Evolutionary conservation across 1,140 invertebrate genomes (phyloP), one percentile per base, ranked within the genome.

Genomic region (Megalonaias nervosa): DNA sequence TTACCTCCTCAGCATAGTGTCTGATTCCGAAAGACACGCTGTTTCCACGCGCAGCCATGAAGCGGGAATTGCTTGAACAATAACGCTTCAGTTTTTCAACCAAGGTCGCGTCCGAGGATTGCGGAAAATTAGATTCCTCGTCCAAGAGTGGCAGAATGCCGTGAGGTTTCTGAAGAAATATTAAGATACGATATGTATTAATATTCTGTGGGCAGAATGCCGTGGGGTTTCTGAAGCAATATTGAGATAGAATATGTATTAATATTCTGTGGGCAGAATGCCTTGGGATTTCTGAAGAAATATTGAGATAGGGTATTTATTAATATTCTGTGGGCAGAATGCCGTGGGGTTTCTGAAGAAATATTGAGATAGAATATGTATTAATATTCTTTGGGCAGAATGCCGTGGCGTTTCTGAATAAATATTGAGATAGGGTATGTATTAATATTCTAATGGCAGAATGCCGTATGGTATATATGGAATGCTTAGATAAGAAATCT

Each of bases 1-100:
- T 58, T 79, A 86, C 84, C 67, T 84, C 71, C 71, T 83, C 82
- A 14, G 84, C 82, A 71, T 82, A 86, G 72, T 86, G 84, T n/a
- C 67, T 62, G 26, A 86, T 81, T 56, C 80, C 80, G 67, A 86
- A 86, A 0, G 67, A 48, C 14, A 71, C 66, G 17, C 70, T 67
- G 62, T 82, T 77, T 16, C 80, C 76, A 6, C 75, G 55, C 0
- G 74, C 48, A 11, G 77, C 67, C 16, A 80, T 38, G 69, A 84
- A 85, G 31, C 81, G 68, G 21, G 67, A 61, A 58, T 73, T 83
- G 16, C 71, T 70, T 26, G 56, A 71, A 56, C 81, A 87, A 61
- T 85, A 83, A 56, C 82, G 79, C 69, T 85, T 83, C 16, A 86
- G 74, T 75, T 86, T 86, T 21, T 85, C 81, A 17, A 86, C 82